Percentiles rank a stretch among this genome's conserved stretches.
phyloP scores from a whole-genome alignment of 2,113 vertebrate species.

The Semicossyphus pulcher region DNA sequence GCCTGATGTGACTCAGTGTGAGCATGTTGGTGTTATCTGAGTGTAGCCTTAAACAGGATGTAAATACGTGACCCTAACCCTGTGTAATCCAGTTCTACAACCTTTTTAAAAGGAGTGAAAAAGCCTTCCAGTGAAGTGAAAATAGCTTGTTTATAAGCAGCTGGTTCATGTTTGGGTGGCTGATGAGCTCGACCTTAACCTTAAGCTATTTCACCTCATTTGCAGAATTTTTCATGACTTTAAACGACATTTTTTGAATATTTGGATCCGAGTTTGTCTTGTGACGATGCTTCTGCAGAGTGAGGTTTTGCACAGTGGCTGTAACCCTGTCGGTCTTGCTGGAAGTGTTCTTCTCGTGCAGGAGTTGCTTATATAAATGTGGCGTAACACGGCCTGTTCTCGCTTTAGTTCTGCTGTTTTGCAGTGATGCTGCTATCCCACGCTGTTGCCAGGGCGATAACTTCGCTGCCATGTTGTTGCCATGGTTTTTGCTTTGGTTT shows the following conservation, averaged over 20 bases:
- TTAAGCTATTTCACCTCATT: conserved; percentile 6
- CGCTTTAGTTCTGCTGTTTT: conserved; percentile 43
- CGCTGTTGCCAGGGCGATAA: conserved; percentile 56
- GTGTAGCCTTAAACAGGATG: neutral
- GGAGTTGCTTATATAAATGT: conserved; percentile 56
- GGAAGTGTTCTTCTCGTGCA: conserved; percentile 50
- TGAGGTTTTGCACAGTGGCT: conserved; percentile 24
- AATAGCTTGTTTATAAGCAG: conserved; percentile 17
- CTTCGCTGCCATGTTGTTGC: conserved; percentile 57
- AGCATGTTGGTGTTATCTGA: conserved; percentile 25
- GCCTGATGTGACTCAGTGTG: conserved; percentile 4
- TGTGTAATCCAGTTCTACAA: neutral
- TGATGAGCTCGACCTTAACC: neutral
- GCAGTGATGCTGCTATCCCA: conserved; percentile 42
- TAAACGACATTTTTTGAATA: neutral
- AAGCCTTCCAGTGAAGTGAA: conserved; percentile 14
- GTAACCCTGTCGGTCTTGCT: conserved; percentile 20
- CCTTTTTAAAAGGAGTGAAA: conserved; percentile 1
- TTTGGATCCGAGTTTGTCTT: neutral
- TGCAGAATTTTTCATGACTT: conserved; percentile 3
- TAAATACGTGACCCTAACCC: neutral
- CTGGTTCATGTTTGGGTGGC: too few species aligned
- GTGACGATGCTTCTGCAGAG: conserved; percentile 14
- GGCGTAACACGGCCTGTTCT: conserved; percentile 34
- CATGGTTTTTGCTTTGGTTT: conserved; percentile 61